phyloP scores from a whole-genome alignment of 1,140 invertebrate species.

The Grapholita molesta region DNA sequence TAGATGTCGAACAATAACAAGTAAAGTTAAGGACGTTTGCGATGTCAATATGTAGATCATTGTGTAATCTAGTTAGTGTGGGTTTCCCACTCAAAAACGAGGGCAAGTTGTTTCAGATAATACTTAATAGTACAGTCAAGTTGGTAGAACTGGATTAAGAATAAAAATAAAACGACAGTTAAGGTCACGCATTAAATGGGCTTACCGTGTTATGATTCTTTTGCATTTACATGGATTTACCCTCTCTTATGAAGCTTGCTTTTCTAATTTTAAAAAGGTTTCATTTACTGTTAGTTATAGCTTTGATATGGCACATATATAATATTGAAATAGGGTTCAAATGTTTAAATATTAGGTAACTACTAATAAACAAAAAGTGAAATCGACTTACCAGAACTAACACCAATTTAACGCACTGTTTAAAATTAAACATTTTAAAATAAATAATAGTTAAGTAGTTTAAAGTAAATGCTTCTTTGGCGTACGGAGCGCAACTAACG shows the following conservation, averaged over 20 bases:
- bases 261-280: too few relatives aligned
- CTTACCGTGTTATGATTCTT: too few relatives aligned
- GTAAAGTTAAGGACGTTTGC: background rate
- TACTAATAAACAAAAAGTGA: background rate
- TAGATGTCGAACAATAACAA: conserved; percentile 1
- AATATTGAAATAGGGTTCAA: too few relatives aligned
- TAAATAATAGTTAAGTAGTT: conserved; percentile 25
- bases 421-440: conserved; percentile 22
- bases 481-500: conserved; percentile 43
- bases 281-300: background rate
- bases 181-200: too few relatives aligned
- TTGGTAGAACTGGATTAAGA: too few relatives aligned
- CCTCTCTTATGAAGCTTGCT: too few relatives aligned
- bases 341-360: background rate
- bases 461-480: conserved; percentile 10
- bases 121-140: background rate
- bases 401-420: background rate
- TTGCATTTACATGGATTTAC: too few relatives aligned
- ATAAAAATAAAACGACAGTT: too few relatives aligned
- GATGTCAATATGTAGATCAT: background rate
- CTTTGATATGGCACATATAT: background rate
- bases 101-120: background rate
- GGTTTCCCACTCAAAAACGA: background rate
- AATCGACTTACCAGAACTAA: background rate
- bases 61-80: background rate